A percentile compares a stretch with the other conserved stretches of the same genome.
Evolutionary conservation across 2,797 vertebrate species (phyloP).

Genomic region (Coluber constrictor): DNA sequence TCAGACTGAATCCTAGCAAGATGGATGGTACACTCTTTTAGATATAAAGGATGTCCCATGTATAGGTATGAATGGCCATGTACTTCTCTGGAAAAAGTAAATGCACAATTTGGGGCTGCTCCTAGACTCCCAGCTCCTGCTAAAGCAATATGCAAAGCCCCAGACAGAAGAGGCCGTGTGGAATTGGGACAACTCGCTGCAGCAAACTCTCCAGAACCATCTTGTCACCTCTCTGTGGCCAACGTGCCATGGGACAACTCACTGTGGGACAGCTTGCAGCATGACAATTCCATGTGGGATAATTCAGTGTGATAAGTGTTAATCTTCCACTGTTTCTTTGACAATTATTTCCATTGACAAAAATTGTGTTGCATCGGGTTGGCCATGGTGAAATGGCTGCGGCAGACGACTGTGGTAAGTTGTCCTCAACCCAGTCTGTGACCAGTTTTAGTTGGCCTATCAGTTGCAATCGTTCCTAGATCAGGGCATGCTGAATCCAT

Average conservation of each 20-base stretch:
- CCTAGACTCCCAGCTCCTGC: not conserved
- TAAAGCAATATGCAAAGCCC: not conserved
- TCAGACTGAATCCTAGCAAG: not conserved
- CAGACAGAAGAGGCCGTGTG: not conserved
- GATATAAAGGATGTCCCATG: not conserved
- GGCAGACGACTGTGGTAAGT: not conserved
- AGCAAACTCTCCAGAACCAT: not conserved
- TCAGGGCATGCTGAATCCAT: not conserved
- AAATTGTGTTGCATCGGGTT: not conserved
- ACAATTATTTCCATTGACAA: not conserved
- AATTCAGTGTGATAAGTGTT: not conserved
- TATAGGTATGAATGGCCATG: not conserved
- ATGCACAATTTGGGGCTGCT: not conserved
- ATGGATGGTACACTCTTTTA: not conserved
- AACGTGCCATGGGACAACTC: not conserved
- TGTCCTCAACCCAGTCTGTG: not conserved
- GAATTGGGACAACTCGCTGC: not conserved
- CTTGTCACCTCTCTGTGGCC: no score
- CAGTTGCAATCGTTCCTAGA: not conserved
- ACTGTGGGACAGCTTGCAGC: not conserved
- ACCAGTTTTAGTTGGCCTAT: not conserved
- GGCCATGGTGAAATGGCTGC: not conserved
- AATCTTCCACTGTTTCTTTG: not conserved
- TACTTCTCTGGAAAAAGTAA: not conserved
- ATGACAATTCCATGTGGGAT: not conserved